These are phyloP conservation scores for Sebastes cheni DNA, from an alignment of 2,797 vertebrate species.

Conservation along the genomic window DNA sequence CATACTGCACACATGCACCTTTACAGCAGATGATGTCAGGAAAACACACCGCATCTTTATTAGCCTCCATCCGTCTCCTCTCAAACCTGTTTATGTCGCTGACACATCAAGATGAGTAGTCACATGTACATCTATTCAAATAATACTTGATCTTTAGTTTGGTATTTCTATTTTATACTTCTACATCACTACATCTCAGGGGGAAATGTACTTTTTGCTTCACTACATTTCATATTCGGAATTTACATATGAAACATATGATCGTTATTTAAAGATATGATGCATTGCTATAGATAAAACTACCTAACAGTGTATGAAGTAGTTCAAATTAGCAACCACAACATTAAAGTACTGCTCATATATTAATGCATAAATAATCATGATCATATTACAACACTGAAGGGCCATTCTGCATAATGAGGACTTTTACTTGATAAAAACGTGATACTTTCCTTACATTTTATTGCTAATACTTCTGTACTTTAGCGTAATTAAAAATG, in stretches of 20 bases:
- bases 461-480: background rate
- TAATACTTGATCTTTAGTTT: too few species aligned
- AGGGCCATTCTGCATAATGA: background rate
- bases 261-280: fast-evolving
- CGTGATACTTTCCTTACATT: background rate
- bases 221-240: background rate
- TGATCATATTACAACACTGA: background rate
- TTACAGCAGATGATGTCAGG: constrained; percentile 19
- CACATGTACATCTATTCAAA: background rate
- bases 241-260: too few species aligned
- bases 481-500: background rate
- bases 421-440: background rate
- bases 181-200: background rate
- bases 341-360: background rate
- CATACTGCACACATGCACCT: constrained; percentile 3
- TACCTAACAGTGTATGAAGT: background rate
- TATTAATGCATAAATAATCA: background rate
- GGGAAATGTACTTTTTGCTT: background rate
- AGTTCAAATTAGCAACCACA: background rate
- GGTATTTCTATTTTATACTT: background rate
- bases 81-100: background rate
- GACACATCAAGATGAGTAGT: background rate
- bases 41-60: background rate
- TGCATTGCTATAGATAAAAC: background rate
- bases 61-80: background rate